Base-by-base conservation (phyloP, 2,797 vertebrate species). In the Orientallactaga sibirica region DNA sequence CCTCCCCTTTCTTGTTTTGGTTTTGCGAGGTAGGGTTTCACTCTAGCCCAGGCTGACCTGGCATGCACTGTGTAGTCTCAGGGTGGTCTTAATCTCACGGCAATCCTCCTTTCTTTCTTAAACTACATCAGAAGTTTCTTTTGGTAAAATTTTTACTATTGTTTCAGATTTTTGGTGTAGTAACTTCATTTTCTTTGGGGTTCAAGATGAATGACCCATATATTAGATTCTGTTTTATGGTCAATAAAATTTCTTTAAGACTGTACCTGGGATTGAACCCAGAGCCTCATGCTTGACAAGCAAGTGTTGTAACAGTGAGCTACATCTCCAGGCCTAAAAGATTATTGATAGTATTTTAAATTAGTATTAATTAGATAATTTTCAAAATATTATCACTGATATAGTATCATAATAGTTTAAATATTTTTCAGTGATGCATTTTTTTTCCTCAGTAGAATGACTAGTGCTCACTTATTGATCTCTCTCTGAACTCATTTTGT, bases 201-300 rank as follows among this genome's bases (percentile, higher is more conserved):
- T 85, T 93, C 2, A 88, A 24, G 27, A 43, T 90, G 43, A 95
- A 80, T 43, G 25, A 86, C 24, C 25, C 12, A 77, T 88, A 16
- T 66, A 58, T 85, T 90, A 81, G 61, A 62, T 93, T 91, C 64
- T 95, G 37, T 91, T 91, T 93, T 62, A 64, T 87, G 37, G 62
- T 18, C 12, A 37, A 10, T 24, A 83, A 19, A 78, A 74, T 76
- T 82, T 67, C 24, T 67, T 67, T 67, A 25, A 6, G 24, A 11
- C 24, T 12, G 3, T 70, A 27, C 67, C 67, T n/a, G 67, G 11
- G 1, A 27, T 70, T n/a, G 29, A n/a, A 70, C 67, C 67, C 29
- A 70, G 29, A 70, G 12, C 27, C 11, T 67, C 25, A 67, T 25
- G 11, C 29, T 7, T n/a, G 22, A 7, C 29, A 70, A 27, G 67